Evolutionary conservation across 2,797 vertebrate genomes (phyloP), one percentile per base, ranked within the genome.

Genomic region (Phataginus tetradactyla): DNA sequence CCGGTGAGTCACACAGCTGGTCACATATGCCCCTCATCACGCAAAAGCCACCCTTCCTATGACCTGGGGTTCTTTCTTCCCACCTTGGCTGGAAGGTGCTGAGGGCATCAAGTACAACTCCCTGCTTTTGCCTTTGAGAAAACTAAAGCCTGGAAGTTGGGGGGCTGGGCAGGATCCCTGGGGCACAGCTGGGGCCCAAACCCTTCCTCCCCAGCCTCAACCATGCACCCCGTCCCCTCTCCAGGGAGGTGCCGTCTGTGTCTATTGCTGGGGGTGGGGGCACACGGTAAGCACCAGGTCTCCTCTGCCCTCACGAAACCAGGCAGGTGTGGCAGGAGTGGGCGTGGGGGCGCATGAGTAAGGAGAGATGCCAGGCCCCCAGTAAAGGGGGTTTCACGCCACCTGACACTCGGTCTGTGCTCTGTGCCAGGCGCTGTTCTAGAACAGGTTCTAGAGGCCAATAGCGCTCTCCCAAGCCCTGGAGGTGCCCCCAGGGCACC

Each of bases 261-360:
- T n/a, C 25, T 29, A n/a, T 18, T 27, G 3, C 27, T 1, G 37
- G 51, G 29, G 39, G 29, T 18, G 5, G 5, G 2, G 37, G 13
- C 29, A 3, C 53, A 12, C 34, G 3, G 2, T 10, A 25, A 14
- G 2, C 18, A 39, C 15, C 71, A 14, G n/a, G 39, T 4, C 51
- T 27, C 17, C 27, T 15, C 71, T 49, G 27, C 17, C 11, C 72
- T 29, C 27, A 45, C 42, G 7, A 45, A 45, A 45, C 42, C 42
- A 45, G 27, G 21, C 7, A 17, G 4, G 25, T 6, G 10, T 14
- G 51, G 11, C 0, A 0, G 13, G n/a, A 66, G 51, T 20, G 42
- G 77, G 61, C 2, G 0, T 1, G 57, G 7, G 34, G 49, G 34
- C 29, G 3, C 1, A 0, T 7, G 45, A n/a, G 45, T n/a, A 7